Evolutionary conservation across 2,888 invertebrate genomes (phyloP), one percentile per base, ranked within the genome.

Genomic region (Hemaris fuciformis): DNA sequence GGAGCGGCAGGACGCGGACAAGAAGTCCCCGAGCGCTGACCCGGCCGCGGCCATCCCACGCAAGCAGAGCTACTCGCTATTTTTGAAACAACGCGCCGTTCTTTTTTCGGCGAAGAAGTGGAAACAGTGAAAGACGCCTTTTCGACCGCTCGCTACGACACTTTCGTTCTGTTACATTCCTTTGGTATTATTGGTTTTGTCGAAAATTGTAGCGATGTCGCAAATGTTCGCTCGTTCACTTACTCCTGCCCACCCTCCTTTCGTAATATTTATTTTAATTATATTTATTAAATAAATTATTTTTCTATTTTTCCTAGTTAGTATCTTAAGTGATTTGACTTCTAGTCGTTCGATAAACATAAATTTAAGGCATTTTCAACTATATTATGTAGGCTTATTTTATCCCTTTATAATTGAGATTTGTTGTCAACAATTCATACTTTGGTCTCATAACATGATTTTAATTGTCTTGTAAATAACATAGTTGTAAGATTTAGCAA

Each of bases 21-120:
- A 56, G 61, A 63, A 10, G 38, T 46, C 64, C 27, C 53, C 64
- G 60, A 64, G 46, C 61, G 59, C 70, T 60, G 61, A 67, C 10
- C 62, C 68, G 62, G 63, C 67, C 23, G 65, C 69, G 48, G 63
- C 59, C 64, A 71, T 76, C 63, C 80, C 86, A 66, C 84, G 88
- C 75, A 91, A 91, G 73, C 91, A 91, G 85, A 91, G 81, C 84
- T 92, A 92, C 83, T 91, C 92, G 74, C 88, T 93, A 65, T 93
- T 93, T 82, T 81, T 93, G 23, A 89, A 87, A 65, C 92, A 93
- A 74, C 88, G 93, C 68, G 93, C 93, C 42, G 90, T 90, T 63
- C 87, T 93, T 65, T 93, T 93, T 88, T 92, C 93, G 59, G 91
- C 92, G 72, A 93, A 91, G 88, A 93, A 93, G 84, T 93, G 93